Evolutionary conservation across 2,888 invertebrate genomes (phyloP).

Genomic region (Belgica antarctica): DNA sequence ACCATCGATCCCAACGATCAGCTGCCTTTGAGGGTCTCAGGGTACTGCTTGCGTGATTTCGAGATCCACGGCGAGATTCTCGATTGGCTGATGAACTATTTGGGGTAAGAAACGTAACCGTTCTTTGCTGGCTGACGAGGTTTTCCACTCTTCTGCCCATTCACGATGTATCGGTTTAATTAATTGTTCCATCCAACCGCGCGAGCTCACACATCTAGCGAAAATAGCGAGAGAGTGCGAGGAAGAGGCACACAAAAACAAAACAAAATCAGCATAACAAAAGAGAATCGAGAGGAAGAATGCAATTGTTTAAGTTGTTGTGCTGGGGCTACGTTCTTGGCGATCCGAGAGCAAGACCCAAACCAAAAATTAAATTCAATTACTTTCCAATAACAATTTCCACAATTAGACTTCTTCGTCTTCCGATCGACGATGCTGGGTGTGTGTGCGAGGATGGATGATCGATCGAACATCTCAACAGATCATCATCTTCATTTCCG

Average conservation of each 20-base stretch:
- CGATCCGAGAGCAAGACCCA: background rate
- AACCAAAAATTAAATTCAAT: constrained; percentile 6
- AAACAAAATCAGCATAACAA: constrained; percentile 39
- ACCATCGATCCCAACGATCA: constrained; percentile 39
- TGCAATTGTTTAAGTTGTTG: constrained; percentile 26
- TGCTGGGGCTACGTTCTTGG: background rate
- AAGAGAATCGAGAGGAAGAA: constrained; percentile 16
- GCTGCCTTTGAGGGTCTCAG: constrained; percentile 29
- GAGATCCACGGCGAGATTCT: constrained; percentile 36
- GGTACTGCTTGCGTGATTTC: constrained; percentile 31
- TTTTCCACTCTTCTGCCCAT: background rate
- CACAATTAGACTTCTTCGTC: constrained; percentile 15
- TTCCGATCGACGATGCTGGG: background rate
- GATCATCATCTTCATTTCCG: constrained; percentile 37
- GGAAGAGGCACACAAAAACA: background rate
- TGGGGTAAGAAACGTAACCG: constrained; percentile 20
- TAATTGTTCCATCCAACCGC: constrained; percentile 43
- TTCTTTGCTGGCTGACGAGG: background rate
- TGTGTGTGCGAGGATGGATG: constrained; percentile 10
- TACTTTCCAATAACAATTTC: constrained; percentile 9
- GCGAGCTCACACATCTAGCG: background rate
- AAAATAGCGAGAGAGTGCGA: background rate
- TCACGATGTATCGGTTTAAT: constrained; percentile 29
- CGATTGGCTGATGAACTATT: constrained; percentile 29
- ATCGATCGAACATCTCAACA: constrained; percentile 12